Percentiles rank a stretch among this genome's conserved stretches.
Conservation (phyloP, 1,140 invertebrate genomes). For the Sycophila sp. region DNA sequence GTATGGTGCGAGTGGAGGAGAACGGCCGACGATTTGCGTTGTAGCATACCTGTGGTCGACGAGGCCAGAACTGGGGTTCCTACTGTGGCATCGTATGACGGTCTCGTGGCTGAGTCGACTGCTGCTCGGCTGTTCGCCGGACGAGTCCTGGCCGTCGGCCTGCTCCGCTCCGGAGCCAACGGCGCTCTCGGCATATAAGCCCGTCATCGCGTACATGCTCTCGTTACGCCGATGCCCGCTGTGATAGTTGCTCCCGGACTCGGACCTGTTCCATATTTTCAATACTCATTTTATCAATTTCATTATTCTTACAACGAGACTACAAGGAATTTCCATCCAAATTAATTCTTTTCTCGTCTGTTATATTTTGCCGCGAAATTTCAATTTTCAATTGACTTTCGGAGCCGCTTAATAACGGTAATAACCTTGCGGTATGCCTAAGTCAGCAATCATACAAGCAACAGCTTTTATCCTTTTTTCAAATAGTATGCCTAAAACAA, state of each 20-base stretch:
- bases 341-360: no score
- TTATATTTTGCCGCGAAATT: no score
- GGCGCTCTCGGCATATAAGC: slow-evolving; percentile 79
- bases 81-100: slow-evolving; percentile 79
- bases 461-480: no score
- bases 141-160: slow-evolving; percentile 57
- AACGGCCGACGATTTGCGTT: neutral
- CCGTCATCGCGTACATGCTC: slow-evolving; percentile 88
- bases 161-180: slow-evolving; percentile 56
- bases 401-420: no score
- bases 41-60: slow-evolving; percentile 71
- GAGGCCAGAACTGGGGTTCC: slow-evolving; percentile 77
- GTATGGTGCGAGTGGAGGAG: neutral
- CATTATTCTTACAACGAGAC: no score
- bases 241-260: slow-evolving; percentile 64
- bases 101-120: slow-evolving; percentile 66
- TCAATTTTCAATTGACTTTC: no score
- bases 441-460: no score
- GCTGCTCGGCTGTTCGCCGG: slow-evolving; percentile 58
- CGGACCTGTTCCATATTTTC: no score
- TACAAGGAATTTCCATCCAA: no score
- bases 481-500: no score
- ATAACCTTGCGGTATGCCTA: no score
- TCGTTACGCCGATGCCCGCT: slow-evolving; percentile 78
- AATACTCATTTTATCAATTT: no score